Base-by-base conservation (phyloP, 1,140 invertebrate genomes). In the Alviniconcha marisindica region DNA sequence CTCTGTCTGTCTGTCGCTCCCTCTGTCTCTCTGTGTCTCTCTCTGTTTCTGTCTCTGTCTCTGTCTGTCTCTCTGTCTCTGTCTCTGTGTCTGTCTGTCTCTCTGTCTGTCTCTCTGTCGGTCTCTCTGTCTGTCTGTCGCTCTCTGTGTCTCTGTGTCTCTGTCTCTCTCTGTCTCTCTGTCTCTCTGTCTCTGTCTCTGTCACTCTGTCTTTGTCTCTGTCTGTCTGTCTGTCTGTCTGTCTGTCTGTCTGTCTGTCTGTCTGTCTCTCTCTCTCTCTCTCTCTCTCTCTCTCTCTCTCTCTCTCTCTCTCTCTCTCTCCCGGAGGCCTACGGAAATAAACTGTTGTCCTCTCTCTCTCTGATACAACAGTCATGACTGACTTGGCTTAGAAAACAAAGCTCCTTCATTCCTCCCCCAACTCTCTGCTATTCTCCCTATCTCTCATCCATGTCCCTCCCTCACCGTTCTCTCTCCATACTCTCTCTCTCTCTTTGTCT, bases 181-280 rank as follows among this genome's bases (percentile, higher is more conserved):
- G n/a, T 66, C 63, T 66, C n/a, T 66, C 63, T 66, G 56, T 60
- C 56, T 60, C 10, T 60, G 10, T 60, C 56, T 60, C 56, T 60
- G 10, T 60, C 10, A 12, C 56, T 60, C 10, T 60, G 10, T 60
- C 10, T 60, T 24, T 60, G 15, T 60, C 56, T 60, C 10, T 60
- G 10, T 60, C 10, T 60, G 10, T 60, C 56, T 60, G 15, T 28
- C 56, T 60, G 56, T 60, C 56, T 60, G 56, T 60, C 15, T 60
- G 15, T 60, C 15, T 66, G 63, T 66, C 63, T 66, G 63, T 66
- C 63, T 66, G 63, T 66, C 63, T 66, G 63, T 66, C 63, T 60
- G 15, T 60, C 56, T 60, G 10, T 60, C 56, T 60, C 56, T 60
- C 56, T 60, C 56, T 60, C 56, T 60, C 56, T 60, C 56, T 60